phyloP scores from a whole-genome alignment of 1,140 invertebrate species.

The Cyclina sinensis region DNA sequence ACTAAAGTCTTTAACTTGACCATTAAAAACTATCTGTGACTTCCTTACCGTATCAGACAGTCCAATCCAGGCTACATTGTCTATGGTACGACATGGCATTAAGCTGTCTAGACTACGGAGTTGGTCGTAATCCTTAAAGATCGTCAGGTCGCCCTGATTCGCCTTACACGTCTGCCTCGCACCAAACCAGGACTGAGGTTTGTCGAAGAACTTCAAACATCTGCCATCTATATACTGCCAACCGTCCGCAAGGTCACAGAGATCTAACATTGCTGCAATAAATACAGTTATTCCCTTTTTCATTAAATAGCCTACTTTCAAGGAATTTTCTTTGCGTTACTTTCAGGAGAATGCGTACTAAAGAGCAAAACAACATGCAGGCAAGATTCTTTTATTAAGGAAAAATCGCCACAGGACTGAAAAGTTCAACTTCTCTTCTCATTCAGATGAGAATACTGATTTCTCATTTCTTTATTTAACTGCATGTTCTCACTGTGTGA shows the following conservation, averaged over 20 bases:
- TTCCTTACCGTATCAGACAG: slow-evolving; percentile 55
- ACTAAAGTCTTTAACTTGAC: too few relatives aligned
- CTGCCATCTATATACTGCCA: slow-evolving; percentile 53
- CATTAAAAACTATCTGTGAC: too few relatives aligned
- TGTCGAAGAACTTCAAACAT: slow-evolving; percentile 56
- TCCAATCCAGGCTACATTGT: slow-evolving; percentile 56
- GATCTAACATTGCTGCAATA: slow-evolving; percentile 43
- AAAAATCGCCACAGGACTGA: too few relatives aligned
- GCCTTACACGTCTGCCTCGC: slow-evolving; percentile 38
- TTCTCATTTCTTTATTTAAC: too few relatives aligned
- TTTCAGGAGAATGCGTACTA: too few relatives aligned
- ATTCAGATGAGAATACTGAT: too few relatives aligned
- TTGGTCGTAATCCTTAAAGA: slow-evolving; percentile 38
- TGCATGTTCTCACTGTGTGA: too few relatives aligned
- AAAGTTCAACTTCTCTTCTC: too few relatives aligned
- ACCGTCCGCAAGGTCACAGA: slow-evolving; percentile 36
- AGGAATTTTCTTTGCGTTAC: too few relatives aligned
- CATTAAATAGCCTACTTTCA: too few relatives aligned
- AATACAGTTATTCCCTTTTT: background rate
- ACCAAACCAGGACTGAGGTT: slow-evolving; percentile 25
- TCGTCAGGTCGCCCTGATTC: slow-evolving; percentile 48
- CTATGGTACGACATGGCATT: slow-evolving; percentile 39
- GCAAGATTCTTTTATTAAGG: too few relatives aligned
- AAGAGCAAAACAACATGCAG: too few relatives aligned
- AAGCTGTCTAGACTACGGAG: slow-evolving; percentile 28